Evolutionary conservation across 1,140 invertebrate species (phyloP).

Genomic region (Linepithema humile): DNA sequence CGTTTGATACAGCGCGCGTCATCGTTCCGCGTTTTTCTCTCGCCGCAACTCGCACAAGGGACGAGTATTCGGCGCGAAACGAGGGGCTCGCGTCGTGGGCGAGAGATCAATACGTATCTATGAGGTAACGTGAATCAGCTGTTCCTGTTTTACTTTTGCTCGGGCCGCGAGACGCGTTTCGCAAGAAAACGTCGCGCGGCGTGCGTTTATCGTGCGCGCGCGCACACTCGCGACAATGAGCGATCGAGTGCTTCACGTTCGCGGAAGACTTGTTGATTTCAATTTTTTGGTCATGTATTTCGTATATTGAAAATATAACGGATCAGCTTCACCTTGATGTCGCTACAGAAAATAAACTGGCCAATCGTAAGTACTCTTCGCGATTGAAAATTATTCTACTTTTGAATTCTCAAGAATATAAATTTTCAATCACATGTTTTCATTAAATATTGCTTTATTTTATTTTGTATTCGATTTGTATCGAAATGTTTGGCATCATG

Average conservation of each 20-base stretch:
- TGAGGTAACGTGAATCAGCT: slow-evolving; percentile 71
- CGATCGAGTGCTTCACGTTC: too few species aligned
- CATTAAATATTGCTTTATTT: too few species aligned
- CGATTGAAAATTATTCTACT: too few species aligned
- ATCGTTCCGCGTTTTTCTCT: neutral
- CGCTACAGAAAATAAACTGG: neutral
- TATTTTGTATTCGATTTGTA: too few species aligned
- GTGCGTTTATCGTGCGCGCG: neutral
- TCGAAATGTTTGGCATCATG: too few species aligned
- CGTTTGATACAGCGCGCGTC: neutral
- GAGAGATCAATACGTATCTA: slow-evolving; percentile 71
- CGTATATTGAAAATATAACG: neutral
- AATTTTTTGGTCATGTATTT: slow-evolving; percentile 1
- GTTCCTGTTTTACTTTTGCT: slow-evolving; percentile 62
- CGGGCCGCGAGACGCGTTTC: neutral
- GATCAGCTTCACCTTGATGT: too few species aligned
- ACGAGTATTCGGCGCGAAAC: neutral
- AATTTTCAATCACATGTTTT: too few species aligned
- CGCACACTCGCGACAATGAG: neutral
- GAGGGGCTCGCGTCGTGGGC: neutral
- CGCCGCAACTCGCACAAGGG: neutral
- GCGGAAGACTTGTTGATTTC: slow-evolving; percentile 19
- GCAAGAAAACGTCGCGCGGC: neutral
- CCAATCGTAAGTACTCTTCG: neutral
- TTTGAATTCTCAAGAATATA: too few species aligned